These are phyloP conservation scores for Pteronura brasiliensis DNA, from an alignment of 2,113 vertebrate genomes.

Conservation along the genomic window DNA sequence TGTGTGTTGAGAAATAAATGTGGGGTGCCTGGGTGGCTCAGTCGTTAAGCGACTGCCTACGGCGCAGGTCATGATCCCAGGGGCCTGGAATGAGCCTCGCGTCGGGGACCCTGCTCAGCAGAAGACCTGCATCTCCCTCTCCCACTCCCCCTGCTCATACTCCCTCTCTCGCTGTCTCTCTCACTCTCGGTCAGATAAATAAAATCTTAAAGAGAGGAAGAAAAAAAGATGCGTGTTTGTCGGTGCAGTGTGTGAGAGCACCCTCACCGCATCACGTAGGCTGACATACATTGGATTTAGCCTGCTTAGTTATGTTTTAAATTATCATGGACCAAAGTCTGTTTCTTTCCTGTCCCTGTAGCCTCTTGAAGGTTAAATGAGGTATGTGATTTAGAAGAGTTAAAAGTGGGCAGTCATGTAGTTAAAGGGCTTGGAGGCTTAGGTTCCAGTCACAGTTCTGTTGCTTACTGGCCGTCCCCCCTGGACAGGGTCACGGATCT, in stretches of 20 bases:
- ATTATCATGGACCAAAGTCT: background rate
- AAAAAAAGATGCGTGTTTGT: background rate
- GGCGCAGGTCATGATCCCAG: too few species aligned
- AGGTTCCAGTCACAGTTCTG: background rate
- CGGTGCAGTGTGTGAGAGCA: background rate
- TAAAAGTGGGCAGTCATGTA: background rate
- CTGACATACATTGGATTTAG: background rate
- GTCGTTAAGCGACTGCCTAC: too few species aligned
- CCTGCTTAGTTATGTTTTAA: background rate
- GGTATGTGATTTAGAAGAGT: background rate
- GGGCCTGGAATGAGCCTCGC: too few species aligned
- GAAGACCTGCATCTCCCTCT: too few species aligned
- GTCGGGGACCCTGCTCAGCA: too few species aligned
- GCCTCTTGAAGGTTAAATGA: background rate
- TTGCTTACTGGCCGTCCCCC: background rate
- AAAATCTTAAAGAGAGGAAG: too few species aligned
- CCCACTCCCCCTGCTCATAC: too few species aligned
- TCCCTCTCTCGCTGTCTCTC: too few species aligned
- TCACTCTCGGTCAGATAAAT: too few species aligned
- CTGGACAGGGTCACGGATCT: background rate
- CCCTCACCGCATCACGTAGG: background rate
- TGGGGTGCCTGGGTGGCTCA: too few species aligned
- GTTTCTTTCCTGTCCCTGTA: background rate
- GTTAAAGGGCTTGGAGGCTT: background rate
- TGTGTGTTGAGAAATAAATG: background rate